A percentile compares a stretch with the other conserved stretches of the same genome.
These are phyloP conservation scores for Acanthosepion pharaonis DNA, from an alignment of 2,888 invertebrate genomes.

Conservation along the genomic window DNA sequence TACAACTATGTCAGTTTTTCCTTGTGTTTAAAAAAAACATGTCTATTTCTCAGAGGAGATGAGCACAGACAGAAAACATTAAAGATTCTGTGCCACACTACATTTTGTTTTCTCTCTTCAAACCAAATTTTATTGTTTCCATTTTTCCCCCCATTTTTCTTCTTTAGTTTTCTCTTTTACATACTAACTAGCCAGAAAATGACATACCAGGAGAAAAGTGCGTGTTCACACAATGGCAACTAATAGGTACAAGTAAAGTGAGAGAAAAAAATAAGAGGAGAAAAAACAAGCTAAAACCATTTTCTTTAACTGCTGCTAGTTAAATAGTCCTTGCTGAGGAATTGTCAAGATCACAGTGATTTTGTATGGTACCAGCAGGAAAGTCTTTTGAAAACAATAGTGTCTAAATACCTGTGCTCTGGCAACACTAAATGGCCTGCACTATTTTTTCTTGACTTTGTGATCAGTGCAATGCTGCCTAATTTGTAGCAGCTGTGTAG, in stretches of 20 bases:
- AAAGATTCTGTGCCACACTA: not conserved
- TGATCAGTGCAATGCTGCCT: not conserved
- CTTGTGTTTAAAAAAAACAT: not conserved
- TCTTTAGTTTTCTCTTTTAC: not conserved
- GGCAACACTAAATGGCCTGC: not conserved
- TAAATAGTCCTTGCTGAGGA: not conserved
- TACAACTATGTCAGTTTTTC: not conserved
- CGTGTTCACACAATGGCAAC: slow-evolving; percentile 17
- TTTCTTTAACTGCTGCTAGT: slow-evolving; percentile 33
- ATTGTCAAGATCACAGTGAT: slow-evolving; percentile 33
- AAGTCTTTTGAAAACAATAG: not conserved
- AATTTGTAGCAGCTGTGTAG: not conserved
- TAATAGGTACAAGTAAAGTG: not conserved
- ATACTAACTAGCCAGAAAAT: not conserved
- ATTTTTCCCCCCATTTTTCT: not conserved
- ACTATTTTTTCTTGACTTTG: slow-evolving; percentile 7
- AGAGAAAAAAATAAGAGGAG: not conserved
- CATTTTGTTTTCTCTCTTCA: not conserved
- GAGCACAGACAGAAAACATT: slow-evolving; percentile 16
- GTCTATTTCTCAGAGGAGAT: slow-evolving; percentile 10
- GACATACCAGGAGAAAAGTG: not conserved
- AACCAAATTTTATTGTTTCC: not conserved
- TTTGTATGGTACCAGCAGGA: not conserved
- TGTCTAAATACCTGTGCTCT: slow-evolving; percentile 14
- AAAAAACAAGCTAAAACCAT: not conserved